Percentiles rank a stretch among this genome's conserved stretches.
Evolutionary conservation across 2,888 invertebrate genomes (phyloP).

Genomic region (Steinernema scapterisci): DNA sequence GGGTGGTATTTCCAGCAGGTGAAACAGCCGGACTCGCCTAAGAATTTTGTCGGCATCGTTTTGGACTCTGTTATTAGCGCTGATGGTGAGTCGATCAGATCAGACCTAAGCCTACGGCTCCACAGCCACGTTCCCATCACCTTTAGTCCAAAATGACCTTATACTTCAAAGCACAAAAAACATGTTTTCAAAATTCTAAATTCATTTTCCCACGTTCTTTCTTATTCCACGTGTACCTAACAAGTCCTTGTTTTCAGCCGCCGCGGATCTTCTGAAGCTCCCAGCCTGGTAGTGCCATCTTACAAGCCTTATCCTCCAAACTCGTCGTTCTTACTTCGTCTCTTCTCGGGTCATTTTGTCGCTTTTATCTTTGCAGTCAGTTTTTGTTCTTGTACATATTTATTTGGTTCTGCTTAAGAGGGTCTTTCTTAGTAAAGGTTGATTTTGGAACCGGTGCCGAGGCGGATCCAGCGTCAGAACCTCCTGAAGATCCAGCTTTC

Average conservation of each 20-base stretch:
- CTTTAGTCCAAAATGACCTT: too few relatives aligned
- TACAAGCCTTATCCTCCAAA: background rate
- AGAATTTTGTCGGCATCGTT: constrained; percentile 13
- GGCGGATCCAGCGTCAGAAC: too few relatives aligned
- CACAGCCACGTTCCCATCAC: too few relatives aligned
- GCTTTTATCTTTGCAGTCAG: background rate
- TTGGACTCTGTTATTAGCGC: constrained; percentile 11
- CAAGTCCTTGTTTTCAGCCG: background rate
- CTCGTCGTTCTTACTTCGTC: background rate
- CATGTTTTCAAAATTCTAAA: too few relatives aligned
- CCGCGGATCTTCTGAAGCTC: constrained; percentile 9
- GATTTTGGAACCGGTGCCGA: too few relatives aligned
- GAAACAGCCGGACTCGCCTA: background rate
- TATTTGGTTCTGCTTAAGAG: background rate
- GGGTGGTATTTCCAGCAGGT: constrained; percentile 15
- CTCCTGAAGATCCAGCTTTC: too few relatives aligned
- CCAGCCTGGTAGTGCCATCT: background rate
- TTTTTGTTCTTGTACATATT: background rate
- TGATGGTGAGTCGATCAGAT: constrained; percentile 3
- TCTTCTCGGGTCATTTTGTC: constrained; percentile 13
- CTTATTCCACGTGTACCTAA: too few relatives aligned
- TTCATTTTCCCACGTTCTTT: too few relatives aligned
- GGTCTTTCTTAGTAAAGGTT: background rate
- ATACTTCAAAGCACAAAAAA: too few relatives aligned
- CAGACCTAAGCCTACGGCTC: too few relatives aligned